Evolutionary conservation across 2,888 invertebrate species (phyloP).

Genomic region (Trachelus iudaicus): DNA sequence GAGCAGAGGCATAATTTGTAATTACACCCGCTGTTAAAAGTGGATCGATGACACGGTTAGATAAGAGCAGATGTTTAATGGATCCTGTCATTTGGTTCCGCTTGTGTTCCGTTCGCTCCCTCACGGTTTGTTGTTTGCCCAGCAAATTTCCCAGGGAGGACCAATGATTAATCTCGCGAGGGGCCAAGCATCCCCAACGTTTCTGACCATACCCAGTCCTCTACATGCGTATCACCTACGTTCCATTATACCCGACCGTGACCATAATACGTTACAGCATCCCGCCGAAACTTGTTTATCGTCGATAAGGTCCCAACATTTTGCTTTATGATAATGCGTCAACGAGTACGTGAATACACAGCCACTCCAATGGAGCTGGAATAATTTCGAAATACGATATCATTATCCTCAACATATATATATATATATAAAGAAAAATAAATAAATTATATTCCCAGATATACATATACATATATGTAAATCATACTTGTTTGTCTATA

Average conservation of each 20-base stretch:
- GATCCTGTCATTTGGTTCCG: constrained; percentile 23
- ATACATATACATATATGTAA: background rate
- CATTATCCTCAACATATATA: background rate
- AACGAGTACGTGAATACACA: background rate
- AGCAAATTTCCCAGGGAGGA: constrained; percentile 27
- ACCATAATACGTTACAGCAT: background rate
- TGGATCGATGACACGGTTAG: constrained; percentile 4
- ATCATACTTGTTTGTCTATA: background rate
- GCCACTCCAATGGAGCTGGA: background rate
- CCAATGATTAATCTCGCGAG: constrained; percentile 31
- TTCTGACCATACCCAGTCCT: background rate
- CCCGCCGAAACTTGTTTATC: background rate
- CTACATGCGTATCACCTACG: background rate
- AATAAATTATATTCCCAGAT: background rate
- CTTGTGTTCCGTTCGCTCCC: constrained; percentile 24
- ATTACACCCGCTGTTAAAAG: background rate
- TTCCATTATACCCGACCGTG: background rate
- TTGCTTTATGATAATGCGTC: background rate
- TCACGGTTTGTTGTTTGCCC: constrained; percentile 27
- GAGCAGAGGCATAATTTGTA: background rate
- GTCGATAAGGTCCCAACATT: background rate
- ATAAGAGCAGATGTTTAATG: constrained; percentile 15
- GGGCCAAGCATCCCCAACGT: background rate
- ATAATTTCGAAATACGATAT: background rate
- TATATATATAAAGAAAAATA: background rate